These are phyloP conservation scores for Euthynnus affinis DNA, from an alignment of 2,797 vertebrate genomes.

Conservation along the genomic window DNA sequence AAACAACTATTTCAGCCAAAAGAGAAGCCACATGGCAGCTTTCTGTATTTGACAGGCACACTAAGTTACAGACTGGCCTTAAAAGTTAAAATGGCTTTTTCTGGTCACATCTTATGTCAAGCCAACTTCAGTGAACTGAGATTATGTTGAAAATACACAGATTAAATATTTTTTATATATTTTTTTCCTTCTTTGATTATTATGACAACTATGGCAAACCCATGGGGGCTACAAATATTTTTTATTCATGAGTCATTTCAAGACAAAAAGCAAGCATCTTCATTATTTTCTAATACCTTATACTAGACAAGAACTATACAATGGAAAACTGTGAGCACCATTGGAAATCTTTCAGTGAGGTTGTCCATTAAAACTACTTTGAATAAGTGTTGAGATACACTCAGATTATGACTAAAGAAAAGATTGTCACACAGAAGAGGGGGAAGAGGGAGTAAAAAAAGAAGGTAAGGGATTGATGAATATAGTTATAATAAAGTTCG, in stretches of 20 bases:
- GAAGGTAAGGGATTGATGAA: background rate
- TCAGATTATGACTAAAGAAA: slow-evolving; percentile 21
- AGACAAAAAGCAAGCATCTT: background rate
- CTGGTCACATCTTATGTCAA: slow-evolving; percentile 37
- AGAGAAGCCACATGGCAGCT: slow-evolving; percentile 28
- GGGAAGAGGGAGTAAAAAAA: background rate
- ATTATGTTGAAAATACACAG: slow-evolving; percentile 14
- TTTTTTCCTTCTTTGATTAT: background rate
- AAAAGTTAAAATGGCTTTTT: slow-evolving; percentile 64
- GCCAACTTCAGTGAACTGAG: slow-evolving; percentile 36
- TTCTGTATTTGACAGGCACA: slow-evolving; percentile 58
- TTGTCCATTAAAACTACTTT: slow-evolving; percentile 30
- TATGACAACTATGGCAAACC: slow-evolving; percentile 31
- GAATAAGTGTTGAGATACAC: slow-evolving; percentile 26
- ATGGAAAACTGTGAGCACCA: slow-evolving; percentile 63
- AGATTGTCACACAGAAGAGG: slow-evolving; percentile 27
- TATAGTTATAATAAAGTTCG: slow-evolving; percentile 5
- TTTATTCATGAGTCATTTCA: slow-evolving; percentile 9
- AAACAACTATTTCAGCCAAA: slow-evolving; percentile 2
- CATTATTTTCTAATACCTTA: background rate
- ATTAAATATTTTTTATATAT: background rate
- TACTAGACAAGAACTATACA: slow-evolving; percentile 15
- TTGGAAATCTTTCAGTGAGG: slow-evolving; percentile 51
- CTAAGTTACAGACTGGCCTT: slow-evolving; percentile 71
- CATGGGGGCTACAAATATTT: slow-evolving; percentile 1